Evolutionary conservation across 2,888 invertebrate species (phyloP).

Genomic region (Diadegma fenestrale): DNA sequence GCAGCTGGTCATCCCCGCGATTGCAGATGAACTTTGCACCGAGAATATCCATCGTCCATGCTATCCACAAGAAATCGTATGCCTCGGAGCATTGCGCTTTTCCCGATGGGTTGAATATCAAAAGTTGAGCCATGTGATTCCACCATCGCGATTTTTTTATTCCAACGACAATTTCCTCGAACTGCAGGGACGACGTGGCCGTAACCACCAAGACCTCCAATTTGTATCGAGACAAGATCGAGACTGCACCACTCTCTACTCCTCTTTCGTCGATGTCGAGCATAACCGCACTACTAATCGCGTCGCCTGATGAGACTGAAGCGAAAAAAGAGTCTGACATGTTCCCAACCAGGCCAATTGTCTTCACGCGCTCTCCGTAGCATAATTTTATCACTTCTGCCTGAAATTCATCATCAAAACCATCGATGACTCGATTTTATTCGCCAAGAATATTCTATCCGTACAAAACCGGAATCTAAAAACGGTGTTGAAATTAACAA

Average conservation of each 20-base stretch:
- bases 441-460: too few relatives aligned
- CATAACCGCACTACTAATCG: constrained; percentile 1
- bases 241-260: not conserved
- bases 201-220: constrained; percentile 29
- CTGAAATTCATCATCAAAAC: not conserved
- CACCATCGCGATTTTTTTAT: constrained; percentile 67
- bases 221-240: not conserved
- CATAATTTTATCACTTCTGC: constrained; percentile 18
- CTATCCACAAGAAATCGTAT: constrained; percentile 50
- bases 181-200: not conserved
- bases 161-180: not conserved
- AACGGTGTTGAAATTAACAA: too few relatives aligned
- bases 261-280: not conserved
- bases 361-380: not conserved
- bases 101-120: constrained; percentile 54
- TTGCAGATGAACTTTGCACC: too few relatives aligned
- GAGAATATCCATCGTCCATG: constrained; percentile 68
- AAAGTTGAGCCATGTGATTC: constrained; percentile 67
- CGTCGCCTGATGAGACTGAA: not conserved
- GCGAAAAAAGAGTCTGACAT: too few relatives aligned
- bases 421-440: too few relatives aligned
- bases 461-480: too few relatives aligned
- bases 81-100: constrained; percentile 61
- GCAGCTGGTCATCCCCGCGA: too few relatives aligned
- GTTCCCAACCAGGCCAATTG: constrained; percentile 26